Evolutionary conservation across 2,888 invertebrate species (phyloP).

Genomic region (Scelioninae gen. 1): DNA sequence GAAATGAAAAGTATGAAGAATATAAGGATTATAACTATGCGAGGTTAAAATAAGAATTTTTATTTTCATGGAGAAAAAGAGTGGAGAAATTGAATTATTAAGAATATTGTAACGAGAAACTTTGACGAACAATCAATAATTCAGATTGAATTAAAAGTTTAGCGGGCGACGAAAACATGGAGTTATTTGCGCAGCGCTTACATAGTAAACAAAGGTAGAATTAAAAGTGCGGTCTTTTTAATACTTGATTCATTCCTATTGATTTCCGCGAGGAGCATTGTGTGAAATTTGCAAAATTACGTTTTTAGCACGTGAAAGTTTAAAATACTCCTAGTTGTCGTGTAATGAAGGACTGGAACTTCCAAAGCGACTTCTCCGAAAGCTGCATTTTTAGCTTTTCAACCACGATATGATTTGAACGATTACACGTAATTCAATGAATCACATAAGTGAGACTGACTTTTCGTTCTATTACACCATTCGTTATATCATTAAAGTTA

Average conservation of each 20-base stretch:
- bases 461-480: background rate
- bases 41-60: too few relatives aligned
- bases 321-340: slow-evolving; percentile 38
- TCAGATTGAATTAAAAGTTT: too few relatives aligned
- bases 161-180: too few relatives aligned
- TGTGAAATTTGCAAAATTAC: slow-evolving; percentile 50
- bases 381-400: slow-evolving; percentile 18
- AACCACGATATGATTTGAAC: slow-evolving; percentile 1
- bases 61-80: too few relatives aligned
- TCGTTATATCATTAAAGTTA: background rate
- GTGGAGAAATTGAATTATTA: too few relatives aligned
- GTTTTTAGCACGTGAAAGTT: slow-evolving; percentile 25
- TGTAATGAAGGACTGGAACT: slow-evolving; percentile 44
- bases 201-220: too few relatives aligned
- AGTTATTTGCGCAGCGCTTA: too few relatives aligned
- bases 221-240: slow-evolving; percentile 29
- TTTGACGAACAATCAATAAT: too few relatives aligned
- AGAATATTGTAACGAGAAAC: too few relatives aligned
- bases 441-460: slow-evolving; percentile 13
- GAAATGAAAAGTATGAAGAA: too few relatives aligned
- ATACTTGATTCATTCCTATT: slow-evolving; percentile 46
- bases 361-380: slow-evolving; percentile 20
- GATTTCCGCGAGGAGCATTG: slow-evolving; percentile 39
- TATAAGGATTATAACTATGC: too few relatives aligned
- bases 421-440: slow-evolving; percentile 36